A percentile compares a stretch with the other conserved stretches of the same genome.
Conservation (phyloP, 1,140 invertebrate species). For the Bathynomus jamesi region DNA sequence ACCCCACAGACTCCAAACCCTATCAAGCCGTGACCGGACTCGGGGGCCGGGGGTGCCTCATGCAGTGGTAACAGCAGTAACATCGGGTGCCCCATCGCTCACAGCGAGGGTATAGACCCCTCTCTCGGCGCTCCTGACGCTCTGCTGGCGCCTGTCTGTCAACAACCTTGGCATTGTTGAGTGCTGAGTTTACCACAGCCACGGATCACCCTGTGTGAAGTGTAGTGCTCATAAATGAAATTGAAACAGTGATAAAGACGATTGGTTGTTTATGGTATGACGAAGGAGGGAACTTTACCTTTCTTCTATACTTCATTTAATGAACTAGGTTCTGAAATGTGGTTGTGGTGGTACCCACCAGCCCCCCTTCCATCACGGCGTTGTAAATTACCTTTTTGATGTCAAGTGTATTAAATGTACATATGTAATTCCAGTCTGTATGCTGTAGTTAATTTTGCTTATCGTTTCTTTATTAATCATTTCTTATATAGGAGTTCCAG, state of each 20-base stretch:
- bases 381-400: not conserved
- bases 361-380: not conserved
- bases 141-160: not conserved
- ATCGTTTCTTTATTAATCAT: not conserved
- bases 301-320: not conserved
- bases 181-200: not conserved
- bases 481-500: not conserved
- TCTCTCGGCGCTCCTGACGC: not conserved
- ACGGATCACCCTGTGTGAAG: not conserved
- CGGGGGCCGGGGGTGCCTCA: slow-evolving; percentile 16
- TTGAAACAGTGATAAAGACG: not conserved
- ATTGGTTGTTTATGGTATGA: not conserved
- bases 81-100: not conserved
- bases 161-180: not conserved
- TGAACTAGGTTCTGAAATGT: not conserved
- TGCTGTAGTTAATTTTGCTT: not conserved
- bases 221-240: not conserved
- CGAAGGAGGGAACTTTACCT: no score
- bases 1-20: slow-evolving; percentile 52
- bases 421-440: not conserved
- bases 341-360: not conserved
- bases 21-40: slow-evolving; percentile 34
- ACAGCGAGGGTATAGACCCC: not conserved
- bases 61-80: not conserved
- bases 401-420: not conserved